phyloP scores from a whole-genome alignment of 2,797 vertebrate species.

The Epinephelus malabaricus region DNA sequence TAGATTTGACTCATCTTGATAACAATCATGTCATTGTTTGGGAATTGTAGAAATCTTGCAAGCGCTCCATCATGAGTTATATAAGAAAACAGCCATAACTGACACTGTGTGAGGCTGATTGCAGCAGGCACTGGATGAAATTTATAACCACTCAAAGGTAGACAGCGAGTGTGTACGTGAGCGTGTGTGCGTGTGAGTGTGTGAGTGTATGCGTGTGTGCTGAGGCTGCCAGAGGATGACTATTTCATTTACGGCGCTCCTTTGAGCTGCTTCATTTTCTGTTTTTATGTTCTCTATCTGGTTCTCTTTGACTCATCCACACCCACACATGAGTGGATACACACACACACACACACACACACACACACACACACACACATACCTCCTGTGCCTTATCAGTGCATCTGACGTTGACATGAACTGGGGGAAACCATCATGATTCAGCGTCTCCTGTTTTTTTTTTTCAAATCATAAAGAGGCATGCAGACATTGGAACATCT shows the following conservation, averaged over 20 bases:
- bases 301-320: neutral
- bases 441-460: neutral
- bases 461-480: neutral
- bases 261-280: conserved; percentile 8
- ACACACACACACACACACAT: neutral
- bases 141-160: neutral
- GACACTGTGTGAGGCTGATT: too few species aligned
- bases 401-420: neutral
- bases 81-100: too few species aligned
- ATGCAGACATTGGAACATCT: neutral
- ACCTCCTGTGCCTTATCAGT: conserved; percentile 2
- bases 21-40: neutral
- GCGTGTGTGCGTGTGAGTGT: too few species aligned
- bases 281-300: neutral
- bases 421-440: conserved; percentile 9
- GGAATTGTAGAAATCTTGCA: neutral
- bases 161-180: too few species aligned
- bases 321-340: neutral
- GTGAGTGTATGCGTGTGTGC: neutral
- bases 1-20: conserved; percentile 4
- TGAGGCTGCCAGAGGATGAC: neutral
- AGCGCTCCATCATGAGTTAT: too few species aligned
- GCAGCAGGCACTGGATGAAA: neutral
- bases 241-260: conserved; percentile 31
- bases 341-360: conserved; percentile 20